Conservation (phyloP, 1,140 invertebrate species). For the Kradibia gibbosae region DNA sequence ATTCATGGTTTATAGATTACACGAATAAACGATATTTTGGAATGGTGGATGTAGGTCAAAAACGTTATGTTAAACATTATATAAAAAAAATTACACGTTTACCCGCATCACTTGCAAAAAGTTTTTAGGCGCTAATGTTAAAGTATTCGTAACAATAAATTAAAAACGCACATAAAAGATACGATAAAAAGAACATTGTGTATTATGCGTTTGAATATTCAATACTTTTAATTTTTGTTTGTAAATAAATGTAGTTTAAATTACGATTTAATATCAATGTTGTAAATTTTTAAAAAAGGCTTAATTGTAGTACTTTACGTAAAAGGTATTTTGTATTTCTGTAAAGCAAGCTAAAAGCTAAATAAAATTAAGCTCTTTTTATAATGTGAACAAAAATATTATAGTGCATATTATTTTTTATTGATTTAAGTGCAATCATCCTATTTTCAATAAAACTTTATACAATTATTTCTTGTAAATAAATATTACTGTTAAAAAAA, state of each 20-base stretch:
- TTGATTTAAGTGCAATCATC: no score
- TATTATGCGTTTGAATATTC: neutral
- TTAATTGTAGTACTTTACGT: no score
- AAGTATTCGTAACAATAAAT: neutral
- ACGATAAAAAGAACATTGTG: neutral
- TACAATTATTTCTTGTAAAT: slow-evolving; percentile 7
- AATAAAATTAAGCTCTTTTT: no score
- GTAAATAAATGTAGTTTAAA: neutral
- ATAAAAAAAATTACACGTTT: slow-evolving; percentile 32
- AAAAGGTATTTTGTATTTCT: no score
- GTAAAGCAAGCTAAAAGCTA: no score
- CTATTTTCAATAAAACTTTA: no score
- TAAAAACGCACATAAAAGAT: neutral
- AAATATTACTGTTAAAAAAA: neutral
- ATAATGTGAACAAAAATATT: no score
- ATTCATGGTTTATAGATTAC: neutral
- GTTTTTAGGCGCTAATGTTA: neutral
- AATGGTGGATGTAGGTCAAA: slow-evolving; percentile 15
- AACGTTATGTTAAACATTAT: neutral
- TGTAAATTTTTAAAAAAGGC: slow-evolving; percentile 13
- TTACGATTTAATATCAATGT: no score
- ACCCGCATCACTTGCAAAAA: neutral
- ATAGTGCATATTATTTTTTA: no score
- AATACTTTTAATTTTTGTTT: neutral
- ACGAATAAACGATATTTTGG: neutral